Percentiles rank a stretch among this genome's conserved stretches.
phyloP scores from a whole-genome alignment of 2,888 invertebrate genomes.

The Agriotes lineatus region DNA sequence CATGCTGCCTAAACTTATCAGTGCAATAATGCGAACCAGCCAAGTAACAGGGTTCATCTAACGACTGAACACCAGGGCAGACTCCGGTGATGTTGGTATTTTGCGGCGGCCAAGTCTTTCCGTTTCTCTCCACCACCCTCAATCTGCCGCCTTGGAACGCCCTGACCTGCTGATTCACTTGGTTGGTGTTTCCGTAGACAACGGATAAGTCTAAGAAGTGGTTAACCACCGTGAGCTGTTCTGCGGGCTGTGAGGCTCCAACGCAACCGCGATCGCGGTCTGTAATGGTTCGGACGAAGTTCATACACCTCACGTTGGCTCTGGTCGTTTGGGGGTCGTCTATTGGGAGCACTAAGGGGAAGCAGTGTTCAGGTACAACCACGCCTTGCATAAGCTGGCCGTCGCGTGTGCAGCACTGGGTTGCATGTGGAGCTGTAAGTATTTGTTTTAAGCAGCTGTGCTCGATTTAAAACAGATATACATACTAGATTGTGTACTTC shows the following conservation, averaged over 20 bases:
- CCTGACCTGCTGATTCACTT: slow-evolving; percentile 76
- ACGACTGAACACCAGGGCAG: slow-evolving; percentile 72
- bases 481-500: slow-evolving; percentile 82
- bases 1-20: no score
- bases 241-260: slow-evolving; percentile 73
- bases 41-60: slow-evolving; percentile 80
- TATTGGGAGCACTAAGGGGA: slow-evolving; percentile 69
- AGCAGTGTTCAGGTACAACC: slow-evolving; percentile 67
- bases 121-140: slow-evolving; percentile 72
- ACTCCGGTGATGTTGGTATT: slow-evolving; percentile 76
- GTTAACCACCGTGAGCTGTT: slow-evolving; percentile 79
- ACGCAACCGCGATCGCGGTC: slow-evolving; percentile 78
- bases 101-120: slow-evolving; percentile 80
- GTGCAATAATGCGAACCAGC: no score
- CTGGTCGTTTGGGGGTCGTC: slow-evolving; percentile 71
- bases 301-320: slow-evolving; percentile 75
- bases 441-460: not conserved
- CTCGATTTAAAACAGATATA: slow-evolving; percentile 48
- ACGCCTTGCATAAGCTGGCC: slow-evolving; percentile 69
- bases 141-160: slow-evolving; percentile 78
- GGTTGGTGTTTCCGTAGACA: slow-evolving; percentile 82
- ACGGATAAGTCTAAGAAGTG: slow-evolving; percentile 83
- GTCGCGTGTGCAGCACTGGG: slow-evolving; percentile 73
- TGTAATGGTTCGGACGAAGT: slow-evolving; percentile 78
- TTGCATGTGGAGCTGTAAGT: slow-evolving; percentile 69